Percentiles rank a stretch among this genome's conserved stretches.
Evolutionary conservation across 2,113 vertebrate species (phyloP).

Genomic region (Lampris incognitus): DNA sequence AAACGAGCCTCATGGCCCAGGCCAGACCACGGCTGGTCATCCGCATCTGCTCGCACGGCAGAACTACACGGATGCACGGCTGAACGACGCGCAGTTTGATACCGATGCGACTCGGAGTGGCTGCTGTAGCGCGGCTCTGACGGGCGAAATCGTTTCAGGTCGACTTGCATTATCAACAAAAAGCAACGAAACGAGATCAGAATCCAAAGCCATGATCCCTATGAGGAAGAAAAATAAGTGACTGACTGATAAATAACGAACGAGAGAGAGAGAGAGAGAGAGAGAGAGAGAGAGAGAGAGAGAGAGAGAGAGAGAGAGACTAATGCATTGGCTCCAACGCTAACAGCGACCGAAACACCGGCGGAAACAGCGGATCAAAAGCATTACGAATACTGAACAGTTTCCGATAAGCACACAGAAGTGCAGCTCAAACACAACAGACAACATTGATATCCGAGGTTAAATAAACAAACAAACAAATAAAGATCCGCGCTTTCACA

Average conservation of each 20-base stretch:
- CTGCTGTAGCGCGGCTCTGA: too few relatives aligned
- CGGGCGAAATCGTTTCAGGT: too few relatives aligned
- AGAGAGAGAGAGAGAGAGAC: slow-evolving; percentile 21
- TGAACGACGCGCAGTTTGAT: too few relatives aligned
- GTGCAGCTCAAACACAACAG: slow-evolving; percentile 10
- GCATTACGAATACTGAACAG: slow-evolving; percentile 31
- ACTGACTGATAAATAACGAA: background rate
- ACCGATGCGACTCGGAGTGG: too few relatives aligned
- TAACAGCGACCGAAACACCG: slow-evolving; percentile 8
- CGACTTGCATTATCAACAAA: too few relatives aligned
- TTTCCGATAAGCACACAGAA: slow-evolving; percentile 11
- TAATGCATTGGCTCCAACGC: slow-evolving; percentile 1
- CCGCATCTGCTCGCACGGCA: too few relatives aligned
- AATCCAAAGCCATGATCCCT: slow-evolving; percentile 23
- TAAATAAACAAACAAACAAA: background rate
- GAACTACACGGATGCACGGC: too few relatives aligned
- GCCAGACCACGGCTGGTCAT: too few relatives aligned
- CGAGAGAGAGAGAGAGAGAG: background rate
- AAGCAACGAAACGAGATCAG: slow-evolving; percentile 1
- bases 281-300: background rate
- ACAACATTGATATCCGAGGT: background rate
- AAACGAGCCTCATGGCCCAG: background rate
- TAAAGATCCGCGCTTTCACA: slow-evolving; percentile 44
- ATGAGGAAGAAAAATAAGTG: background rate
- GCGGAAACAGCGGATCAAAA: slow-evolving; percentile 1